Percentiles rank a stretch among this genome's conserved stretches.
Evolutionary conservation across 2,113 vertebrate species (phyloP).

Genomic region (Tachysurus fulvidraco): DNA sequence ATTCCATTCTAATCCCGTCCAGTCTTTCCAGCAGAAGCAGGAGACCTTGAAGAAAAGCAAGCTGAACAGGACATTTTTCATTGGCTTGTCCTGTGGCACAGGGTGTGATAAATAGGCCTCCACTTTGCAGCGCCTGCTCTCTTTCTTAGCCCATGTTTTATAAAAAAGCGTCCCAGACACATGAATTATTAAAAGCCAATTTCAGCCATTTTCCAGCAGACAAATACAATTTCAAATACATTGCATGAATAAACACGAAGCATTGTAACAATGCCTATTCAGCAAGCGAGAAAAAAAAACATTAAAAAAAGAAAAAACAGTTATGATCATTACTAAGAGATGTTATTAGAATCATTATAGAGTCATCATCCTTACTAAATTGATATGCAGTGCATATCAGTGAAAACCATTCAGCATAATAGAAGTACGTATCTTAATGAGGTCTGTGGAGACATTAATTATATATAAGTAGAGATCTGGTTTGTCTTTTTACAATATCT

Average conservation of each 20-base stretch:
- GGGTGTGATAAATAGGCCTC: constrained; percentile 46
- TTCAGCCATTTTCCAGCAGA: constrained; percentile 38
- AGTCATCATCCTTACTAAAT: neutral
- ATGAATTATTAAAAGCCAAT: constrained; percentile 69
- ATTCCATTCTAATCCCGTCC: constrained; percentile 21
- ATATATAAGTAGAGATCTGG: neutral
- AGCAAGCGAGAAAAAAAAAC: neutral
- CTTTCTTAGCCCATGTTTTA: constrained; percentile 3
- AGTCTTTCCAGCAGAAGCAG: constrained; percentile 15
- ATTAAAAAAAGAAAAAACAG: neutral
- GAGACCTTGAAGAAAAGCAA: constrained; percentile 31
- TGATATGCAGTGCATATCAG: neutral
- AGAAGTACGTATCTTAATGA: neutral
- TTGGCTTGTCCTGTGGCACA: constrained; percentile 33
- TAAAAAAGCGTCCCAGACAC: constrained; percentile 34
- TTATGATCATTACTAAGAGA: neutral
- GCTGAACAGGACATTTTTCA: constrained; percentile 36
- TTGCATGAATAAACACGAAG: constrained; percentile 49
- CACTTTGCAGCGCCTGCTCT: constrained; percentile 26
- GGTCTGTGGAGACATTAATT: neutral
- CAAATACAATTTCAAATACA: constrained; percentile 45
- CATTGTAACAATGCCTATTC: neutral
- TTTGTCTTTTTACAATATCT: neutral
- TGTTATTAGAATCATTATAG: neutral
- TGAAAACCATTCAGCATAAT: neutral